Evolutionary conservation across 2,888 invertebrate genomes (phyloP).

Genomic region (Reticulitermes lucifugus): DNA sequence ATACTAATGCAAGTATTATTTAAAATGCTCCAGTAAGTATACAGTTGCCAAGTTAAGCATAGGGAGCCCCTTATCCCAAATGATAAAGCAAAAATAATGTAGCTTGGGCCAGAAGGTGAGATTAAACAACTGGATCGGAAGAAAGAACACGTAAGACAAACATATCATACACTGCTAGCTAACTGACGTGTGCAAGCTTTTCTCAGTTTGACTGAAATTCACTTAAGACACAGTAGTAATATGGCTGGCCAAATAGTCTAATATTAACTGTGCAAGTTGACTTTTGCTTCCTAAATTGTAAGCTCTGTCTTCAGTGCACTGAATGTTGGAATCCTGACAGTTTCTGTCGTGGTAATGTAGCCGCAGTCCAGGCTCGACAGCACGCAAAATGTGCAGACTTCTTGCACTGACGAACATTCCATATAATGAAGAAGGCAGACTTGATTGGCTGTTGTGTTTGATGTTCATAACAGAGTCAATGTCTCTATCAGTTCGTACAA

Average conservation of each 20-base stretch:
- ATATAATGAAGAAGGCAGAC: conserved; percentile 66
- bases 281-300: conserved; percentile 64
- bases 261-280: conserved; percentile 70
- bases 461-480: conserved; percentile 64
- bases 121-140: too few relatives aligned
- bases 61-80: too few relatives aligned
- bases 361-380: conserved; percentile 83
- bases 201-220: too few relatives aligned
- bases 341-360: conserved; percentile 65
- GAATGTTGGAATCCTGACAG: conserved; percentile 56
- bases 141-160: too few relatives aligned
- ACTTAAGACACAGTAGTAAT: neutral
- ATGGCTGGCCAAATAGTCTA: conserved; percentile 59
- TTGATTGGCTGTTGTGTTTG: conserved; percentile 21
- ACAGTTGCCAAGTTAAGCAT: too few relatives aligned
- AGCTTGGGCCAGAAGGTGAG: too few relatives aligned
- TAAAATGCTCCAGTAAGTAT: too few relatives aligned
- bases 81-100: too few relatives aligned
- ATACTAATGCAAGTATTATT: too few relatives aligned
- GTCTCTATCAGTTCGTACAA: conserved; percentile 74
- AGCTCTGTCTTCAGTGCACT: conserved; percentile 58
- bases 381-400: conserved; percentile 79
- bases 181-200: too few relatives aligned
- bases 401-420: conserved; percentile 77
- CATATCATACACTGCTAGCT: too few relatives aligned